phyloP scores from a whole-genome alignment of 1,140 invertebrate species.

The Protaetia brevitarsis region DNA sequence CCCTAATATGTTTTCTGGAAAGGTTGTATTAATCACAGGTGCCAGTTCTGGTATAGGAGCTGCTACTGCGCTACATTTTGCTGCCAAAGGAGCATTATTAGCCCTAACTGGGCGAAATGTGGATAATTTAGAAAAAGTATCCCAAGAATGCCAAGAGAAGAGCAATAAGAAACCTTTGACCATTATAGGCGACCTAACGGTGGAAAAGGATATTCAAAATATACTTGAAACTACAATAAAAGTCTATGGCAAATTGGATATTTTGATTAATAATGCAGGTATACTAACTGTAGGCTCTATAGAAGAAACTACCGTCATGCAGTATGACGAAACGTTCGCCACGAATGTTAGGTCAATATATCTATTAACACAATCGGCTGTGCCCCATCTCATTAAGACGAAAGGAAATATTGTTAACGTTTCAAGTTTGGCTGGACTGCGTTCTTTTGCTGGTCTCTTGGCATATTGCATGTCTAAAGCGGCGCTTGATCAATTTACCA shows the following conservation, averaged over 20 bases:
- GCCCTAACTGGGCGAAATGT: constrained; percentile 75
- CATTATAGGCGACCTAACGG: constrained; percentile 58
- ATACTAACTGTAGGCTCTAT: constrained; percentile 68
- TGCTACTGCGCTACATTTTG: constrained; percentile 73
- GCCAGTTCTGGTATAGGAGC: constrained; percentile 85
- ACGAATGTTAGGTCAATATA: constrained; percentile 73
- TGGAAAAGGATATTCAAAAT: constrained; percentile 60
- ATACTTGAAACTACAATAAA: constrained; percentile 61
- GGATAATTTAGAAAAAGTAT: constrained; percentile 62
- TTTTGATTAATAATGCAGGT: constrained; percentile 78
- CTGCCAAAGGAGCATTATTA: constrained; percentile 68
- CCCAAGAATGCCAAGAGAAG: constrained; percentile 56
- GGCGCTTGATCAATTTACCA: constrained; percentile 78
- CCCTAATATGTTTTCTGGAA: constrained; percentile 47
- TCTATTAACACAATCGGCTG: constrained; percentile 70
- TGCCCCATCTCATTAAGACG: constrained; percentile 67
- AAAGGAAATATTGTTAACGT: constrained; percentile 76
- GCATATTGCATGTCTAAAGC: constrained; percentile 81
- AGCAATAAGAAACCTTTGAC: constrained; percentile 45
- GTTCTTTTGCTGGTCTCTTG: constrained; percentile 62
- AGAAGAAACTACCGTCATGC: constrained; percentile 68
- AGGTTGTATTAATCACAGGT: constrained; percentile 70
- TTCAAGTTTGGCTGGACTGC: constrained; percentile 69
- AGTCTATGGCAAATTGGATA: constrained; percentile 62
- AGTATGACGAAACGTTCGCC: constrained; percentile 70